A percentile compares a stretch with the other conserved stretches of the same genome.
Conservation (phyloP, 2,113 vertebrate species). For the Ptychochromis oligacanthus region DNA sequence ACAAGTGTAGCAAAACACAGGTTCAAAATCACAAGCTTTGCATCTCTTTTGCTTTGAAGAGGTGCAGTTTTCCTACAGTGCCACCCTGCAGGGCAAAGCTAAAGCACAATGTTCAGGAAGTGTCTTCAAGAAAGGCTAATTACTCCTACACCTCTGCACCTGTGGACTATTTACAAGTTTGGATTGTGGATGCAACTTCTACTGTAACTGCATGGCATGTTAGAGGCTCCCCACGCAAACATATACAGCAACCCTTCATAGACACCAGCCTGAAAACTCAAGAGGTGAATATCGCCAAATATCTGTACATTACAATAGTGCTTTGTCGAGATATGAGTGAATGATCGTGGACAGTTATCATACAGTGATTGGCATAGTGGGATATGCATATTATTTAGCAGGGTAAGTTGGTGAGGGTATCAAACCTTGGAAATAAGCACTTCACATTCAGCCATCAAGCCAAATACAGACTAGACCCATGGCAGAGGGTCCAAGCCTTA, state of each 20-base stretch:
- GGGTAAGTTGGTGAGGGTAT: neutral
- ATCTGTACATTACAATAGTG: slow-evolving; percentile 63
- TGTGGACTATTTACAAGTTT: slow-evolving; percentile 64
- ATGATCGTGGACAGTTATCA: slow-evolving; percentile 46
- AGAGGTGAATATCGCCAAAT: slow-evolving; percentile 2
- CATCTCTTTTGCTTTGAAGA: slow-evolving; percentile 1
- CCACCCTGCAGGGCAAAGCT: slow-evolving; percentile 10
- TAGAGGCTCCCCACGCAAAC: slow-evolving; percentile 11
- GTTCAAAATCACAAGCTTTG: slow-evolving; percentile 31
- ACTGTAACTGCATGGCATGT: slow-evolving; percentile 7
- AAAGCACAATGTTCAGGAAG: slow-evolving; percentile 31
- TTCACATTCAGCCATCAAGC: slow-evolving; percentile 61
- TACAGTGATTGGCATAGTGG: slow-evolving; percentile 62
- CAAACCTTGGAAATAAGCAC: slow-evolving; percentile 49
- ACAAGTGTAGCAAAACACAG: slow-evolving; percentile 30
- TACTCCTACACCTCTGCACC: neutral
- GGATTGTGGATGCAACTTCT: slow-evolving; percentile 16
- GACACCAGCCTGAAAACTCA: slow-evolving; percentile 9
- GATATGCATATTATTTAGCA: slow-evolving; percentile 60
- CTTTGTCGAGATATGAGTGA: slow-evolving; percentile 54
- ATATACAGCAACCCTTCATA: slow-evolving; percentile 2
- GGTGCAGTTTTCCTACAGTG: slow-evolving; percentile 18
- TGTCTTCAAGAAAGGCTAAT: slow-evolving; percentile 8
- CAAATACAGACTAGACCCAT: slow-evolving; percentile 12
- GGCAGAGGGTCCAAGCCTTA: slow-evolving; percentile 5